Percentiles rank a stretch among this genome's conserved stretches.
Conservation (phyloP, 2,113 vertebrate genomes). For the Terrapene triunguis region DNA sequence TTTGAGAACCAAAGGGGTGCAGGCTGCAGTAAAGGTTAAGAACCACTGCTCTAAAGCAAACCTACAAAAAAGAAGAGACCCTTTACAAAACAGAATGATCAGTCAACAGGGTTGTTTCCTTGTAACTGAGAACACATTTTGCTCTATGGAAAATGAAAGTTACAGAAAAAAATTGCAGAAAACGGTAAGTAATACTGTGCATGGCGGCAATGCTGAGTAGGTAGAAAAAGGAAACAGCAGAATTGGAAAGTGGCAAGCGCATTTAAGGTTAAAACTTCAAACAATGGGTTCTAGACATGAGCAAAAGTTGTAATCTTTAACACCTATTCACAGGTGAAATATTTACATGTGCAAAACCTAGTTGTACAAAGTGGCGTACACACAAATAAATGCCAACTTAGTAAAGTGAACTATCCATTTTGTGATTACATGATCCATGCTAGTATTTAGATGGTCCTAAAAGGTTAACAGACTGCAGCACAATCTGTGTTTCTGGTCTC, state of each 20-base stretch:
- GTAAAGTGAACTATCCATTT: neutral
- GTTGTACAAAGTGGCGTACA: fast-evolving
- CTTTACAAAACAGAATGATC: neutral
- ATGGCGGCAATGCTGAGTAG: neutral
- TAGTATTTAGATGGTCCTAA: neutral
- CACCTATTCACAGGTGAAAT: neutral
- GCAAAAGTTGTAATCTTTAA: neutral
- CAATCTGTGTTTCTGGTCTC: neutral
- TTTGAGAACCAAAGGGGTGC: too few species aligned
- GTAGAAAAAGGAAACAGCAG: neutral
- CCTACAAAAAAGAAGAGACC: neutral
- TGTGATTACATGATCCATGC: neutral
- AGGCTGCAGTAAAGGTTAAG: too few species aligned
- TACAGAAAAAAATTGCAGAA: conserved; percentile 36
- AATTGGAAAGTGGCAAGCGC: neutral
- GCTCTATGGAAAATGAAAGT: conserved; percentile 34
- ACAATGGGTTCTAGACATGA: neutral
- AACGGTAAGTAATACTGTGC: neutral
- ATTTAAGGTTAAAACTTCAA: neutral
- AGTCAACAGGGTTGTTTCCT: conserved; percentile 30
- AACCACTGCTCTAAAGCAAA: conserved; percentile 5
- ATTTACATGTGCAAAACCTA: fast-evolving
- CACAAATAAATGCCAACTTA: neutral
- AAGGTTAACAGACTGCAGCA: neutral
- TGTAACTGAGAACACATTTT: neutral